Evolutionary conservation across 2,888 invertebrate genomes (phyloP).

Genomic region (Calliscelio sp.): DNA sequence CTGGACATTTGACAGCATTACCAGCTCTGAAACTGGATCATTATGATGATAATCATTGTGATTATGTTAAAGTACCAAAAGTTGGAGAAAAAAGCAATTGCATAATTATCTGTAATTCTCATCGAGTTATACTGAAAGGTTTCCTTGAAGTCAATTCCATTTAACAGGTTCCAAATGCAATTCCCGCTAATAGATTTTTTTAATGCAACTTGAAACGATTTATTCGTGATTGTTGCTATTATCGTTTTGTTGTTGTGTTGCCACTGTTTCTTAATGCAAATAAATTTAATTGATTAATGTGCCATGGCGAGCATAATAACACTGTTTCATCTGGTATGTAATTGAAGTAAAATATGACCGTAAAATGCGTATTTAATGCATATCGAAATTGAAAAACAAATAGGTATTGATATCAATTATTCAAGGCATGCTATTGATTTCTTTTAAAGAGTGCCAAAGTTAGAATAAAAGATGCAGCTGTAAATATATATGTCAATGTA

Average conservation of each 20-base stretch:
- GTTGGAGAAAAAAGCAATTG: slow-evolving; percentile 2
- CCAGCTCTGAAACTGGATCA: slow-evolving; percentile 15
- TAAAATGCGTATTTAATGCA: slow-evolving; percentile 6
- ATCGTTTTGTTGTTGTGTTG: too few relatives aligned
- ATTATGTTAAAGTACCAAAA: slow-evolving; percentile 28
- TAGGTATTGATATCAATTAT: too few relatives aligned
- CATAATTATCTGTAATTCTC: slow-evolving; percentile 13
- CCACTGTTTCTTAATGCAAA: neutral
- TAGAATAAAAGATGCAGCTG: too few relatives aligned
- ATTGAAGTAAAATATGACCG: slow-evolving; percentile 5
- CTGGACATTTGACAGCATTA: slow-evolving; percentile 11
- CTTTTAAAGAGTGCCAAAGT: too few relatives aligned
- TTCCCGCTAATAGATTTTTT: slow-evolving; percentile 11
- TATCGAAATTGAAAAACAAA: slow-evolving; percentile 4
- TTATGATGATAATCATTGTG: neutral
- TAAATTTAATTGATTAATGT: slow-evolving; percentile 9
- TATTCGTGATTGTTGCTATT: neutral
- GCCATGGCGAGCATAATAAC: neutral
- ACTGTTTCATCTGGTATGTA: slow-evolving; percentile 1
- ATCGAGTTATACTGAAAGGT: slow-evolving; percentile 16
- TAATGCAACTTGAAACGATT: neutral
- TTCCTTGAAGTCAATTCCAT: slow-evolving; percentile 23
- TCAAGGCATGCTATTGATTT: too few relatives aligned
- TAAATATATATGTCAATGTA: too few relatives aligned
- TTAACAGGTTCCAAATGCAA: neutral